phyloP scores from a whole-genome alignment of 2,113 vertebrate species.

The Pluvialis apricaria region DNA sequence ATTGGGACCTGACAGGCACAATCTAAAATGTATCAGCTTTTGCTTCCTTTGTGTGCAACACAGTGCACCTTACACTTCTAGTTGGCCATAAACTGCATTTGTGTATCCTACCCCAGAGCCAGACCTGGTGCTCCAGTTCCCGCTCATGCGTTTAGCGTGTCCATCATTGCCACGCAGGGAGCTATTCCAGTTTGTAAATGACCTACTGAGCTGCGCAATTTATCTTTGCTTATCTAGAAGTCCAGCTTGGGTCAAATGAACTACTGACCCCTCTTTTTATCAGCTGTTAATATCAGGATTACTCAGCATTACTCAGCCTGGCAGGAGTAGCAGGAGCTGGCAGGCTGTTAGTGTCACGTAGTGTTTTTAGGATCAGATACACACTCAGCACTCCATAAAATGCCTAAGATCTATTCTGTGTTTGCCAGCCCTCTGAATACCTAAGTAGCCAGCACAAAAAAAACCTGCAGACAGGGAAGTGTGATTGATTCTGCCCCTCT shows the following conservation, averaged over 20 bases:
- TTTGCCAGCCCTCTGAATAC: not conserved
- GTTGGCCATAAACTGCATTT: not conserved
- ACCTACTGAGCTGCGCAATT: not conserved
- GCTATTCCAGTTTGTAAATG: not conserved
- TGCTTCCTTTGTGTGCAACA: not conserved
- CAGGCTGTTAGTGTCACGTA: not conserved
- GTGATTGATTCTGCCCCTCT: not conserved
- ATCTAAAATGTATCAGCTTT: not conserved
- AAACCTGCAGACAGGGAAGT: not conserved
- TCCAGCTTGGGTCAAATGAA: not conserved
- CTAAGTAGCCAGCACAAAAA: not conserved
- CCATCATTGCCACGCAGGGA: not conserved
- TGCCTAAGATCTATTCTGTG: not conserved
- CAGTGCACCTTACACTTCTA: not conserved
- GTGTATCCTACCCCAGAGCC: not conserved
- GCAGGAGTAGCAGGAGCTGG: not conserved
- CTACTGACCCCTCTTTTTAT: not conserved
- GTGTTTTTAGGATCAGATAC: not conserved
- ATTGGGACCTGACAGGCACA: not conserved
- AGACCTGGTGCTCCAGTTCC: not conserved
- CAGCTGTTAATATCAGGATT: not conserved
- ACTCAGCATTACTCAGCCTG: not conserved
- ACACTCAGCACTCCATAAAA: not conserved
- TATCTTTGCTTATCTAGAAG: conserved; percentile 11
- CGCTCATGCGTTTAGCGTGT: not conserved